phyloP scores from a whole-genome alignment of 2,113 vertebrate species.

The Phaethornis superciliosus region DNA sequence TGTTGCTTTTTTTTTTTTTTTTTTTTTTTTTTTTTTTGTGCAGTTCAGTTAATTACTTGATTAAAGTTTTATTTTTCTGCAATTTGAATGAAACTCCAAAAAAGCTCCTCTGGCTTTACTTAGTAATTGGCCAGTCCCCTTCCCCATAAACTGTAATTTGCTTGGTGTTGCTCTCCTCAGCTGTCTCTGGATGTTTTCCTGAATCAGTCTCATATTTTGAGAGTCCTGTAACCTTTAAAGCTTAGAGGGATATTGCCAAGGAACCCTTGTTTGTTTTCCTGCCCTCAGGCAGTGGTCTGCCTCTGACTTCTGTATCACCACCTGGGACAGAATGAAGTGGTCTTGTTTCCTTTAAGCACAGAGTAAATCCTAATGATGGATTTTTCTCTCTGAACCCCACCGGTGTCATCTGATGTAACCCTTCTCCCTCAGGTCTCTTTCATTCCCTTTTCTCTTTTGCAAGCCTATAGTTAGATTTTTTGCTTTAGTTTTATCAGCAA shows the following conservation, averaged over 20 bases:
- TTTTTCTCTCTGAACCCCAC: not conserved
- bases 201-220: not conserved
- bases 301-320: conserved; percentile 1
- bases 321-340: not conserved
- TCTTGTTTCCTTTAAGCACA: not conserved
- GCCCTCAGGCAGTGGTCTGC: not conserved
- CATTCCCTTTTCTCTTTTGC: not conserved
- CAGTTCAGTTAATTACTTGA: not conserved
- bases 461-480: not conserved
- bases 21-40: not conserved
- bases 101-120: not conserved
- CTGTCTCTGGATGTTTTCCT: not conserved
- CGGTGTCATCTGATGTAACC: not conserved
- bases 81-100: not conserved
- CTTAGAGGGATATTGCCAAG: not conserved
- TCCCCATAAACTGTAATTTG: not conserved
- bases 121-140: not conserved
- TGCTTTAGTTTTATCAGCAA: not conserved
- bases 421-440: not conserved
- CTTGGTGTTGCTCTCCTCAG: not conserved
- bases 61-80: not conserved
- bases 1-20: too few species aligned
- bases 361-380: not conserved
- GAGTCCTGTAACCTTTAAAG: conserved; percentile 19
- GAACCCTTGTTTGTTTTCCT: not conserved